Base-by-base conservation (phyloP, 2,797 vertebrate genomes). In the Phataginus tricuspis region DNA sequence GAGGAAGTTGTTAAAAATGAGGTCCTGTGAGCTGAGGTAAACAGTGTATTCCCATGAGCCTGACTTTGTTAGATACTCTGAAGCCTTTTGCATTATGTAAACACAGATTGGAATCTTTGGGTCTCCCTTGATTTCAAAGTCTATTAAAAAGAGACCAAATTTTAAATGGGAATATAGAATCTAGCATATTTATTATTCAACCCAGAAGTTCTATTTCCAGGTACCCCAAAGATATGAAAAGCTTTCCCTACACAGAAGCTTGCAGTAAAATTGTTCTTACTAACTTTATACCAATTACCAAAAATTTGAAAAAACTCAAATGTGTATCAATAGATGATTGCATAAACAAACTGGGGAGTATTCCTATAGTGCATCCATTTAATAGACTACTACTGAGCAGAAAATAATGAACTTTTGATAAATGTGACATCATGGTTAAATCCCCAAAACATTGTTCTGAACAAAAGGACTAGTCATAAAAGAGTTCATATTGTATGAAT, bases 1-100 rank as follows among this genome's bases (percentile, higher is more conserved):
- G 89, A 94, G 75, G 51, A 87, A 84, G 7, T 85, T 84, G 68
- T 87, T 90, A 87, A 92, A 75, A 94, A 59, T 66, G 71, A 95
- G n/a, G 23, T 63, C 29, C 23, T 80, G 49, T 78, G 37, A 61
- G 45, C 31, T 78, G 34, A 59, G 42, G 25, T 91, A 93, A 96
- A 69, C 91, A 95, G 13, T 18, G 31, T 16, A 37, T 75, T 94
- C 95, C 82, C 92, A 59, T 51, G 71, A 90, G 92, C 86, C 37
- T 83, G 31, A 39, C 34, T 87, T 90, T 7, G 27, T 51, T 80
- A 89, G 4, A 87, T 42, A 55, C 25, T 16, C 53, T 84, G 57
- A 66, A 96, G 45, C 3, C 0, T 10, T 83, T 59, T 55, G 53
- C 31, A 23, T 63, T 72, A 79, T 51, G 1, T 90, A 87, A 49